These are phyloP conservation scores for Hyles vespertilio DNA, from an alignment of 1,140 invertebrate genomes.

Conservation along the genomic window DNA sequence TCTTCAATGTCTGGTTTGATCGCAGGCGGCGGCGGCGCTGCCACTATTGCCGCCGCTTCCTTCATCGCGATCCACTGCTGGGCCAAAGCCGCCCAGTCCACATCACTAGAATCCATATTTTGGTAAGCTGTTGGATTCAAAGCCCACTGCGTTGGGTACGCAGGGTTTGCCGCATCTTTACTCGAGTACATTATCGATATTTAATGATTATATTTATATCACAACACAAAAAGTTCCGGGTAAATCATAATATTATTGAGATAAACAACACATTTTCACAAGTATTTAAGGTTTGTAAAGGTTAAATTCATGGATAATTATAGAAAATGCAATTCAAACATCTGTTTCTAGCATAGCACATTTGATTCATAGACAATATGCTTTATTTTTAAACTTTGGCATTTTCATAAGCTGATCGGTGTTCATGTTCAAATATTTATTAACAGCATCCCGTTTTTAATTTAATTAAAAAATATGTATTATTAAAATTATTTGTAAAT, in stretches of 20 bases:
- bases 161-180: constrained; percentile 74
- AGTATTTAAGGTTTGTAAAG: no score
- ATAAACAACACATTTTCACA: no score
- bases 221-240: background rate
- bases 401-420: no score
- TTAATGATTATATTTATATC: constrained; percentile 8
- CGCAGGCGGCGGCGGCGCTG: constrained; percentile 70
- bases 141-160: constrained; percentile 84
- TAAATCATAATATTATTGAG: background rate
- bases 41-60: constrained; percentile 76
- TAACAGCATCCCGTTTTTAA: no score
- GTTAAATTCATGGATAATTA: no score
- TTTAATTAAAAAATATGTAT: no score
- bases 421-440: no score
- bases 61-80: constrained; percentile 99
- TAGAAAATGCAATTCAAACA: no score
- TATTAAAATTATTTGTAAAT: no score
- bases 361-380: no score
- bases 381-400: no score
- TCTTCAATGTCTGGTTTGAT: constrained; percentile 77
- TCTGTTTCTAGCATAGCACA: no score
- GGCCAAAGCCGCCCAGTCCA: constrained; percentile 96
- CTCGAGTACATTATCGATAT: constrained; percentile 59
- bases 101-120: constrained; percentile 79
- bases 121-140: constrained; percentile 83